Base-by-base conservation (phyloP, 2,113 vertebrate species). In the Ciconia boyciana region DNA sequence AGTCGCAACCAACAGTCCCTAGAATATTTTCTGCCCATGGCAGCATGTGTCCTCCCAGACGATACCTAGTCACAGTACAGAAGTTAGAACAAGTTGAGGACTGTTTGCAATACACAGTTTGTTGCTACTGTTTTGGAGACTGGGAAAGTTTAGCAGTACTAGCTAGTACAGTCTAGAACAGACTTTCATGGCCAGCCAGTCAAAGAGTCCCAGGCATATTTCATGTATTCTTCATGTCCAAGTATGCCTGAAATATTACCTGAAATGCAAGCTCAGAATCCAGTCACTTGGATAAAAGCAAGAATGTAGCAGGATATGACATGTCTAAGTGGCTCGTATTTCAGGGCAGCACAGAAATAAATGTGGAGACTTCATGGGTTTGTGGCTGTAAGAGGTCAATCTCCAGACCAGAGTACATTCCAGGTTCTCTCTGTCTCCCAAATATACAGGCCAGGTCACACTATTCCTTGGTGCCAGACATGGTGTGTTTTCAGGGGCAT, bases 271-370 rank as follows among this genome's bases (percentile, higher is more conserved):
- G 7, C 13, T 65, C 9, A 43, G 31, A 61, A 10, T 46, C 21
- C 19, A 13, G 29, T 29, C 52, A 60, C 57, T 29, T 71, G 32
- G 16, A 51, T 39, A 64, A 75, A 90, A 11, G 15, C 17, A 79
- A 25, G 43, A 70, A 26, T 10, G 24, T 68, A 25, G 52, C 19
- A 55, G 28, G 25, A 34, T 46, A 34, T 13, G 16, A 21, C 28
- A 36, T 13, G 8, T 7, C 21, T 36, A 49, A 82, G 13, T 28
- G 31, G 6, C 2, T 77, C 0, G 0, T 65, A 13, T 65, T 89
- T 52, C 64, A 78, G 68, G 44, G 22, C 16, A 87, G 16, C 11
- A 57, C 3, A 69, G 34, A 78, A 83, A 48, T 10, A 32, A 68
- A 22, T 5, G 2, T 28, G 16, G 49, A 34, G n/a, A 43, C 17